Evolutionary conservation across 2,797 vertebrate species (phyloP).

Genomic region (Limnodromus scolopaceus): DNA sequence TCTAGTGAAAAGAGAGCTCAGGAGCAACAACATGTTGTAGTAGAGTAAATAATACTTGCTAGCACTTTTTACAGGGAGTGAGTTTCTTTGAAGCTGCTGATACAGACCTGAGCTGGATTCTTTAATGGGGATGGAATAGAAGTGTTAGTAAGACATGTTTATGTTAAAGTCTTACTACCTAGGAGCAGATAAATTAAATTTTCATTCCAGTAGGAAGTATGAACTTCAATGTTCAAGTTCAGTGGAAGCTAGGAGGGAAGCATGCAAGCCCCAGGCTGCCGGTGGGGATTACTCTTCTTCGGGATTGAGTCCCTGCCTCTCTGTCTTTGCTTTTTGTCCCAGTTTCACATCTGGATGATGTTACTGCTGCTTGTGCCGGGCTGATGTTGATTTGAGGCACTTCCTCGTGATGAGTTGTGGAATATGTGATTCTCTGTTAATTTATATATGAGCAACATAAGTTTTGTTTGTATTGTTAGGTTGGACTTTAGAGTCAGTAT

Average conservation of each 20-base stretch:
- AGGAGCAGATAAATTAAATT: background rate
- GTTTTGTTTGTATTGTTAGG: background rate
- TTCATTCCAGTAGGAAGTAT: background rate
- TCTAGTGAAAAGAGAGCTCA: slow-evolving; percentile 55
- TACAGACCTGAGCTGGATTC: background rate
- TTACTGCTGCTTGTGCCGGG: background rate
- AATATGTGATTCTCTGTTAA: background rate
- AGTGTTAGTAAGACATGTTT: background rate
- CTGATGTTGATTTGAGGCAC: background rate
- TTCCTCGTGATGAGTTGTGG: background rate
- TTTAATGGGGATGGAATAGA: background rate
- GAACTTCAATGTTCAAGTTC: background rate
- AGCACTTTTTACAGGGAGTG: background rate
- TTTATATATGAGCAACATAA: background rate
- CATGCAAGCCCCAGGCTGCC: rapidly evolving
- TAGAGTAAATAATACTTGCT: slow-evolving; percentile 47
- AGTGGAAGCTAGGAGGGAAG: background rate
- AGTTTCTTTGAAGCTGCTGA: background rate
- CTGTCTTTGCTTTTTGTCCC: background rate
- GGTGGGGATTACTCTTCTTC: background rate
- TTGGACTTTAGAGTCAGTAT: background rate
- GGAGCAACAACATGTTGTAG: slow-evolving; percentile 54
- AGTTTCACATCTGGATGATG: background rate
- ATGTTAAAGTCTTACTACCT: background rate
- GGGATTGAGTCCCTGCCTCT: background rate